Evolutionary conservation across 2,113 vertebrate species (phyloP), one percentile per base, ranked within the genome.

Genomic region (Lagopus leucura): DNA sequence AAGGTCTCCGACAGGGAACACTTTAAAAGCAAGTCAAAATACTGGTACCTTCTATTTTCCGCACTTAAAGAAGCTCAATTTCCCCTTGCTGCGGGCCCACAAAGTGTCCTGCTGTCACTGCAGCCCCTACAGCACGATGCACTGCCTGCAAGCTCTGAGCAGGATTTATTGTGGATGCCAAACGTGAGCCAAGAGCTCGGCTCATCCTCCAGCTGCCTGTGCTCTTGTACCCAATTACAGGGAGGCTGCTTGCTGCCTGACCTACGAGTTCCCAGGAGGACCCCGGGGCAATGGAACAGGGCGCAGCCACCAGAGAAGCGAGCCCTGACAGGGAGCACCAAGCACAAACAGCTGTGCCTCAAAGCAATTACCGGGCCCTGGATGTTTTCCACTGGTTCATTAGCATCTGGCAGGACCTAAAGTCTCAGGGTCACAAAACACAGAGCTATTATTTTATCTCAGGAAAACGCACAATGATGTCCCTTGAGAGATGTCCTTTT

Each of bases 351-450:
- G 89, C 92, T 93, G 93, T 6, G 87, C 8, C 94, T 86, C 91
- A 21, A 78, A 91, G 91, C 85, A 83, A 80, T 77, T 71, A 93
- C 82, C 85, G 67, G 95, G 69, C 75, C 80, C 91, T 90, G 93
- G 87, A 90, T 94, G 78, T 74, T 92, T 92, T 93, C 91, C 93
- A 86, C 50, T 48, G 72, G 13, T 81, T 95, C 91, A 91, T 94
- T 90, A 95, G 91, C 91, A 95, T 95, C 89, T 91, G 91, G 89
- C 88, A 89, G 82, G 85, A 94, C 89, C 94, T 83, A 75, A 67
- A 88, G 94, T 88, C 88, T 87, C 91, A 89, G 89, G 88, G 94
- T 94, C 95, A 78, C 85, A 52, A 88, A 92, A 88, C 89, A 87
- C 91, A 84, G 86, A 75, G 86, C 88, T 92, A 19, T 81, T 86